Conservation (phyloP, 2,888 invertebrate species). For the Erannis defoliaria region DNA sequence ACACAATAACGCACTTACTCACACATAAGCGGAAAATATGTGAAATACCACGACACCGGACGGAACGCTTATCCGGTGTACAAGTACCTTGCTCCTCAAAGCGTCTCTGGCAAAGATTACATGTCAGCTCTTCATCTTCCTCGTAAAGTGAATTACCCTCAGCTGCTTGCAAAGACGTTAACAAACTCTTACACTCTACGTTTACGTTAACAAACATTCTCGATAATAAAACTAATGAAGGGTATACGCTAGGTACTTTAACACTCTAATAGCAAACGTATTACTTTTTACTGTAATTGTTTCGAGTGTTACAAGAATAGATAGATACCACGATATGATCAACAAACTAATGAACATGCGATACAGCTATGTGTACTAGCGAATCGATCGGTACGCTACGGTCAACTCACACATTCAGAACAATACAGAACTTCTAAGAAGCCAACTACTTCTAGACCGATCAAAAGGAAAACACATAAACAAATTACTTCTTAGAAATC, state of each 20-base stretch:
- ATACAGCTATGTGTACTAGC: conserved; percentile 53
- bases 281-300: conserved; percentile 33
- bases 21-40: conserved; percentile 83
- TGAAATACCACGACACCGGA: conserved; percentile 78
- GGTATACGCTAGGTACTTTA: conserved; percentile 32
- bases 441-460: conserved; percentile 40
- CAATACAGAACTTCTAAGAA: conserved; percentile 40
- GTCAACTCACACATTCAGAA: conserved; percentile 42
- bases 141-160: conserved; percentile 88
- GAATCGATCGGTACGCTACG: conserved; percentile 48
- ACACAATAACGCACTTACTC: conserved; percentile 86
- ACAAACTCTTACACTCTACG: conserved; percentile 80
- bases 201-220: conserved; percentile 50
- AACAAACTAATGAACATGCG: conserved; percentile 58
- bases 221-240: conserved; percentile 40
- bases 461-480: conserved; percentile 40
- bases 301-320: conserved; percentile 39
- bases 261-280: conserved; percentile 34
- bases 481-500: conserved; percentile 77
- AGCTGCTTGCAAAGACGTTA: conserved; percentile 89
- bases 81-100: conserved; percentile 92
- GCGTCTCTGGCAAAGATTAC: conserved; percentile 92
- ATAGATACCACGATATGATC: conserved; percentile 51
- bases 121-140: conserved; percentile 89
- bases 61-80: conserved; percentile 71